Conservation (phyloP, 2,797 vertebrate genomes). For the Sebastes goodei region DNA sequence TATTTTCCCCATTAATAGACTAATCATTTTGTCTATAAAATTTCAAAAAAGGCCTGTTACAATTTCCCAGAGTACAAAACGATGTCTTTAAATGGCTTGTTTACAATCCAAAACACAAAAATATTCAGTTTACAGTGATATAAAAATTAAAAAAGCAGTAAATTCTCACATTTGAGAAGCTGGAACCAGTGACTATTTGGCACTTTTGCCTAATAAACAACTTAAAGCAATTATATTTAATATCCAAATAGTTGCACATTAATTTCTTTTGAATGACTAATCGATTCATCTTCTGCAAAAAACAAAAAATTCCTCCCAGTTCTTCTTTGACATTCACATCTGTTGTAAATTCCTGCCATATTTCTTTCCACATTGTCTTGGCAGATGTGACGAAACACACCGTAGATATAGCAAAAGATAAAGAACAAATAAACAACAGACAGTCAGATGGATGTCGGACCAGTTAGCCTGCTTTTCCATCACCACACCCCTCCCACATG, state of each 20-base stretch:
- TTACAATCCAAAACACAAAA: too few relatives aligned
- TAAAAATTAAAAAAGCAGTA: neutral
- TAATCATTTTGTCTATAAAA: neutral
- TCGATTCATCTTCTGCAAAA: neutral
- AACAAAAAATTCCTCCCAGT: neutral
- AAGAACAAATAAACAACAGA: constrained; percentile 19
- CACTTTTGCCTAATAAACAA: neutral
- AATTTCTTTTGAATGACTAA: neutral
- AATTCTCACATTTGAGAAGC: neutral
- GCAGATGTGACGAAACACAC: neutral
- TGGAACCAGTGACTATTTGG: neutral
- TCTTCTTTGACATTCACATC: neutral
- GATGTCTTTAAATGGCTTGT: neutral
- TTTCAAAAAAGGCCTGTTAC: neutral
- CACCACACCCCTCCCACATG: constrained; percentile 43
- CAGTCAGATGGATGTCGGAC: constrained; percentile 48
- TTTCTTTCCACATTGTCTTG: neutral
- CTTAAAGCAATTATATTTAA: neutral
- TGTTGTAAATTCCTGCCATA: neutral
- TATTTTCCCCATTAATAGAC: neutral
- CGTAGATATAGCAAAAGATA: neutral
- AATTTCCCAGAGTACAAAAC: neutral
- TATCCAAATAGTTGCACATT: neutral
- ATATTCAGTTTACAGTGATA: neutral
- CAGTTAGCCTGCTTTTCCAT: constrained; percentile 66